Conservation (phyloP, 2,113 vertebrate species). For the Hippocampus abdominalis region DNA sequence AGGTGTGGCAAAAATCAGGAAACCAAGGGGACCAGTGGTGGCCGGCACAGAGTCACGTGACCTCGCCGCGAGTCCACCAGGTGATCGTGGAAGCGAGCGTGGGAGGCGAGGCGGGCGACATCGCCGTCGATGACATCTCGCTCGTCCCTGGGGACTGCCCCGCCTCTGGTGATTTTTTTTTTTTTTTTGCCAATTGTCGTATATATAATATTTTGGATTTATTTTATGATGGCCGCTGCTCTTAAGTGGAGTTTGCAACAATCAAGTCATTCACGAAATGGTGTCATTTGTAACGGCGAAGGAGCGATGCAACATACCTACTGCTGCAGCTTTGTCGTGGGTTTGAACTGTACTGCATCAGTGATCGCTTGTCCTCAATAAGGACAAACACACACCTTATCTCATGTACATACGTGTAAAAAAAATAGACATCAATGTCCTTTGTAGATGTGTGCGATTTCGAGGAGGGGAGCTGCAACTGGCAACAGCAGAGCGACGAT, state of each 20-base stretch:
- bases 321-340: background rate
- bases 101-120: slow-evolving; percentile 68
- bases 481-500: slow-evolving; percentile 55
- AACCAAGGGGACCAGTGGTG: slow-evolving; percentile 67
- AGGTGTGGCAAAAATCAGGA: slow-evolving; percentile 72
- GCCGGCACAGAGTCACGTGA: slow-evolving; percentile 60
- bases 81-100: slow-evolving; percentile 67
- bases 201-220: background rate
- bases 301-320: background rate
- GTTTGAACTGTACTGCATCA: background rate
- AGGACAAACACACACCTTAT: too few species aligned
- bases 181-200: background rate
- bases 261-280: background rate
- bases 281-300: background rate
- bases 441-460: slow-evolving; percentile 69
- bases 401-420: too few species aligned
- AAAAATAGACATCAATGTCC: background rate
- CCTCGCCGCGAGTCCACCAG: slow-evolving; percentile 58
- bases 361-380: too few species aligned
- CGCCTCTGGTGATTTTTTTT: slow-evolving; percentile 54
- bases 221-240: background rate
- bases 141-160: slow-evolving; percentile 56
- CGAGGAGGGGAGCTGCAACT: slow-evolving; percentile 67
- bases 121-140: slow-evolving; percentile 69
- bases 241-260: background rate